Evolutionary conservation across 2,797 vertebrate species (phyloP).

Genomic region (Graptemys geographica): DNA sequence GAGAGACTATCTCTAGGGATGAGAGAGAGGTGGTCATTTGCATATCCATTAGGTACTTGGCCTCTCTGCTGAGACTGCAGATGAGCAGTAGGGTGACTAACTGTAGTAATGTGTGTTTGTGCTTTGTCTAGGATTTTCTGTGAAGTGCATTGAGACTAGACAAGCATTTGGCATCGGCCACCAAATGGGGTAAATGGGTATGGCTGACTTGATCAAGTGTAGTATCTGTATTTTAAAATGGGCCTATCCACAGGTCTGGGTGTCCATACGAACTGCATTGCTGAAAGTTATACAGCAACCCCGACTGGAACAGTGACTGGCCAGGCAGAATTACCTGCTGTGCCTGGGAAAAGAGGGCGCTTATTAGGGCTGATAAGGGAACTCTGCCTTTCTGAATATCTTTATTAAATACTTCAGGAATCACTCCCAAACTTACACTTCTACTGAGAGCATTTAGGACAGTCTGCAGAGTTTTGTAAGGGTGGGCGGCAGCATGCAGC

Average conservation of each 20-base stretch:
- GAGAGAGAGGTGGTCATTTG: neutral
- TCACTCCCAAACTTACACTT: neutral
- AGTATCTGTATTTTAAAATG: neutral
- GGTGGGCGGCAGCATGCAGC: neutral
- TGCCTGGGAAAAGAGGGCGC: neutral
- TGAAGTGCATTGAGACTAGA: neutral
- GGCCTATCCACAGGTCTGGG: neutral
- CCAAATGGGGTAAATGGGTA: neutral
- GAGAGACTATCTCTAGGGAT: neutral
- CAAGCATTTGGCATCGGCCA: neutral
- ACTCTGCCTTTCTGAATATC: neutral
- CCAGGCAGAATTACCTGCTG: neutral
- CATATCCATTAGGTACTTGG: neutral
- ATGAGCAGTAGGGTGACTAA: neutral
- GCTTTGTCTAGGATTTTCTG: neutral
- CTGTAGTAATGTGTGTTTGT: neutral
- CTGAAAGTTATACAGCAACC: neutral
- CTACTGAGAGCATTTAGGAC: neutral
- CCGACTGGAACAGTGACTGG: neutral
- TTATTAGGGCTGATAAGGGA: neutral
- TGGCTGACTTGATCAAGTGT: neutral
- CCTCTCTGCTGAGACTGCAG: neutral
- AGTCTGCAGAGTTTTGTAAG: neutral
- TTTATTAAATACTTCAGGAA: neutral
- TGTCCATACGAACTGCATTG: neutral